phyloP scores from a whole-genome alignment of 1,140 invertebrate genomes.

The Mizuhopecten yessoensis region DNA sequence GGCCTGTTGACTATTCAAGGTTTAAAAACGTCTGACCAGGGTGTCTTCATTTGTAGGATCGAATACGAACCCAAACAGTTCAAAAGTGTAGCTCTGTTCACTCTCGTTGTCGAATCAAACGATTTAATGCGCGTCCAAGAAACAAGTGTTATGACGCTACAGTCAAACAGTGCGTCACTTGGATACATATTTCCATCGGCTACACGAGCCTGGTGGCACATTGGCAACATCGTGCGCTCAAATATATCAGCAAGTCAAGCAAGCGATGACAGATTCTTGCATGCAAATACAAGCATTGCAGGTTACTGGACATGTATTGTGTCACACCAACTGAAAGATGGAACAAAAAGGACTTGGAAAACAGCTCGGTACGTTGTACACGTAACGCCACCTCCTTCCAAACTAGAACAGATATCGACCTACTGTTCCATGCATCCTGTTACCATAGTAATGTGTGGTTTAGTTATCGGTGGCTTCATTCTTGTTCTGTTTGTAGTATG shows the following conservation, averaged over 20 bases:
- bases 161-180: neutral
- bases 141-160: neutral
- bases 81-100: slow-evolving; percentile 48
- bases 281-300: neutral
- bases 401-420: neutral
- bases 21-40: slow-evolving; percentile 48
- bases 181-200: neutral
- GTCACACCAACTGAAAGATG: neutral
- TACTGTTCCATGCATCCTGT: neutral
- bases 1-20: slow-evolving; percentile 26
- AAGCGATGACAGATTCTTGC: neutral
- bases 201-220: neutral
- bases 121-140: slow-evolving; percentile 39
- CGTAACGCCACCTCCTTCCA: neutral
- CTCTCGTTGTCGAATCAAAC: neutral
- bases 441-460: neutral
- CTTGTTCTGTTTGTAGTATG: neutral
- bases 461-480: neutral
- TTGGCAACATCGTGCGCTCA: neutral
- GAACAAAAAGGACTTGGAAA: neutral
- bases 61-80: slow-evolving; percentile 52
- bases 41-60: slow-evolving; percentile 50
- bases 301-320: slow-evolving; percentile 54
- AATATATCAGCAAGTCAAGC: neutral
- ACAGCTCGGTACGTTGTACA: neutral